Evolutionary conservation across 2,113 vertebrate species (phyloP).

Genomic region (Eidolon helvum): DNA sequence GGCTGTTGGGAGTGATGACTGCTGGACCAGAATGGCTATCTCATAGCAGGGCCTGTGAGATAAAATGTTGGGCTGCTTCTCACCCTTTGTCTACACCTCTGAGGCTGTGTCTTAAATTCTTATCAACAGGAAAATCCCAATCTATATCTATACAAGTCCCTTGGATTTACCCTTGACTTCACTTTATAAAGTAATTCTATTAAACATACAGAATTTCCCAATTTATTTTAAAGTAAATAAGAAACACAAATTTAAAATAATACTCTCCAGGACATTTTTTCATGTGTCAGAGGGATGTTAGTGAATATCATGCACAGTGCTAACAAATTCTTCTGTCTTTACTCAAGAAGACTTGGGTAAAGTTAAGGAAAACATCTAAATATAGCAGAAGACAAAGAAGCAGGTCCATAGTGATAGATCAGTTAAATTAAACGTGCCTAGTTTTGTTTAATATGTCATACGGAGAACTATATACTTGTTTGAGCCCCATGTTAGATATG

Average conservation of each 20-base stretch:
- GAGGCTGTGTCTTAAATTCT: background rate
- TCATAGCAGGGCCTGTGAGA: background rate
- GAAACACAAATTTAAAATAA: background rate
- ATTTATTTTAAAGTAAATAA: conserved; percentile 29
- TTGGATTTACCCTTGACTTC: background rate
- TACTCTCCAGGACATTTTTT: background rate
- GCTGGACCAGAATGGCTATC: background rate
- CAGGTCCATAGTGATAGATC: background rate
- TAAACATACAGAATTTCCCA: background rate
- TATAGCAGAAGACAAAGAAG: background rate
- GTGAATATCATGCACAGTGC: background rate
- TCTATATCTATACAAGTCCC: background rate
- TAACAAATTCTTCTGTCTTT: background rate
- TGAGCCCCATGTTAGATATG: background rate
- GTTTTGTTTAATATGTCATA: background rate
- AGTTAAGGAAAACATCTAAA: background rate
- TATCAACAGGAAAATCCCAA: background rate
- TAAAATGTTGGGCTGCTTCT: background rate
- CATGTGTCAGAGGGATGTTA: background rate
- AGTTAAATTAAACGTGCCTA: background rate
- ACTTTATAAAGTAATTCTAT: background rate
- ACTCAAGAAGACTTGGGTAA: background rate
- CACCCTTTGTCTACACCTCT: background rate
- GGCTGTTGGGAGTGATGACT: background rate
- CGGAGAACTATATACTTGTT: background rate